phyloP scores from a whole-genome alignment of 2,888 invertebrate species.

The Morpho achilles region DNA sequence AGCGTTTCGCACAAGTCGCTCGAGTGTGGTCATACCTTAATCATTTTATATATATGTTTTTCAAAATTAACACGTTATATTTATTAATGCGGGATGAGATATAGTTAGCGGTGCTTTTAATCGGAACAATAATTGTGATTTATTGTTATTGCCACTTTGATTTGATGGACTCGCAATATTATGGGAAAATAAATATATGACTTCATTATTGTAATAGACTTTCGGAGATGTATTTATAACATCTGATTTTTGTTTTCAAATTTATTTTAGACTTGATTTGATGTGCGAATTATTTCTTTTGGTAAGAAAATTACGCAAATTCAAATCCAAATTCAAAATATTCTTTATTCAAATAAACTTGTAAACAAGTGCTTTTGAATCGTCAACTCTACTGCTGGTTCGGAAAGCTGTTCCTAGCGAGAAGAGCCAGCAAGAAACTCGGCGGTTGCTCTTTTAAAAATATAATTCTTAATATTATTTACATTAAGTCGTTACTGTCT shows the following conservation, averaged over 20 bases:
- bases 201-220: not conserved
- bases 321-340: too few relatives aligned
- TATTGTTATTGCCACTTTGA: slow-evolving; percentile 14
- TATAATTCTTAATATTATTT: too few relatives aligned
- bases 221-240: not conserved
- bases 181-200: slow-evolving; percentile 9
- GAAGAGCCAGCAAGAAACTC: too few relatives aligned
- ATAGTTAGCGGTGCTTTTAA: slow-evolving; percentile 9
- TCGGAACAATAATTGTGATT: slow-evolving; percentile 9
- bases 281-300: too few relatives aligned
- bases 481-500: too few relatives aligned
- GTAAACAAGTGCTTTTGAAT: too few relatives aligned
- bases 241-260: not conserved
- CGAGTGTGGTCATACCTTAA: slow-evolving; percentile 7
- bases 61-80: slow-evolving; percentile 12
- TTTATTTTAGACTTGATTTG: too few relatives aligned
- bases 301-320: too few relatives aligned
- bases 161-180: slow-evolving; percentile 11
- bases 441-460: too few relatives aligned
- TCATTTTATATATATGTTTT: slow-evolving; percentile 3
- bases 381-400: too few relatives aligned
- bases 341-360: too few relatives aligned
- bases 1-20: not conserved
- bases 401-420: too few relatives aligned
- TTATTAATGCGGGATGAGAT: slow-evolving; percentile 9